Evolutionary conservation across 2,113 vertebrate genomes (phyloP), one percentile per base, ranked within the genome.

Genomic region (Phyllostomus discolor): DNA sequence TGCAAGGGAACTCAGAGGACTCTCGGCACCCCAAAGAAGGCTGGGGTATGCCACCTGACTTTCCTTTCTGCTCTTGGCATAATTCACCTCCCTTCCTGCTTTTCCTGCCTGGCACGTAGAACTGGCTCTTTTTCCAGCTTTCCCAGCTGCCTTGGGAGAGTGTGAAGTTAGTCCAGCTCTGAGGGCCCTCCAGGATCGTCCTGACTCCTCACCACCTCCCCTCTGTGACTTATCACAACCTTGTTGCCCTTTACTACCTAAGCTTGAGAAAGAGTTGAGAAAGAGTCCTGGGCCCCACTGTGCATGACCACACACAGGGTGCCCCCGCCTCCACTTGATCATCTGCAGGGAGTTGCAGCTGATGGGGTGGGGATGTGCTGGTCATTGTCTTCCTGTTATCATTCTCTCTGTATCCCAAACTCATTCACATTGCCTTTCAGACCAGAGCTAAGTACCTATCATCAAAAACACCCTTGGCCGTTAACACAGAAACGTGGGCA

Each of bases 31-130:
- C 31, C 15, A 43, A 6, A 46, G 33, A 22, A 64, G 46, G 9
- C 15, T 0, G 3, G 17, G 26, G 16, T 0, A 9, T 22, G 41
- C 15, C 10, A 19, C 35, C 17, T 35, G 17, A 11, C 50, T 54
- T 16, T 54, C 24, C 16, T 87, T 14, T 10, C 59, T 84, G 38
- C 5, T 43, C 26, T 28, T 54, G 10, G 33, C 2, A 26, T 14
- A 24, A 10, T 14, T 22, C 22, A 16, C 59, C 38, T 14, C 5
- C 12, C 50, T 57, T 76, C 78, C 43, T 82, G 38, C 26, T 79
- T 28, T 17, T 14, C 7, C 50, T 54, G 16, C 46, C 8, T 11
- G 10, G 20, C 22, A 2, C 5, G 1, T 2, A 14, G 28, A 4
- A 17, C 50, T 57, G 59, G 7, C 22, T 33, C 33, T 83, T 84